Evolutionary conservation across 1,140 invertebrate genomes (phyloP).

Genomic region (Drosophila cardini): DNA sequence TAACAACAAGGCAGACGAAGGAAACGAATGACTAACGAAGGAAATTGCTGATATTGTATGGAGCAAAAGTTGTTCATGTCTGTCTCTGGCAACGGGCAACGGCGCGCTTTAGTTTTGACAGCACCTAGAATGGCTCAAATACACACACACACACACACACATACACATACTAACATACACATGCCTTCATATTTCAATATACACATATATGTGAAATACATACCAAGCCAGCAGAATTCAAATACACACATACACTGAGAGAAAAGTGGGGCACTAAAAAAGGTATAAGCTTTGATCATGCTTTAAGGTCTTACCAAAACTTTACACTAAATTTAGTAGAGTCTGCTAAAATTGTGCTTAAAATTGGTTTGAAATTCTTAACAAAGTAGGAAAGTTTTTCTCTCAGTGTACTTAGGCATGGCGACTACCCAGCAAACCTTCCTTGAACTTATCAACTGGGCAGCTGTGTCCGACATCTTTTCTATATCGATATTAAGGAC

Average conservation of each 20-base stretch:
- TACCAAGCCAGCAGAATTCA: conserved; percentile 36
- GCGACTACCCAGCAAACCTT: not conserved
- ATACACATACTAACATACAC: conserved; percentile 9
- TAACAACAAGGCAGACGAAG: conserved; percentile 76
- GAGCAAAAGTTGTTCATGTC: conserved; percentile 78
- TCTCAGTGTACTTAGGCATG: conserved; percentile 23
- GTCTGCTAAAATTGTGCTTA: no score
- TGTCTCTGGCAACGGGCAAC: conserved; percentile 70
- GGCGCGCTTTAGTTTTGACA: conserved; percentile 80
- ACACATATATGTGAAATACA: conserved; percentile 41
- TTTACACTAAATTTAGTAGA: no score
- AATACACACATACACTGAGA: conserved; percentile 32
- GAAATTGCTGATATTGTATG: conserved; percentile 83
- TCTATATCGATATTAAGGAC: conserved; percentile 46
- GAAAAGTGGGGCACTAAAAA: not conserved
- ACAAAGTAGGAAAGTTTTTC: no score
- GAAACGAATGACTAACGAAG: conserved; percentile 83
- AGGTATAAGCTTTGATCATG: no score
- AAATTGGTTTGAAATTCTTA: no score
- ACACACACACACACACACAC: conserved; percentile 5
- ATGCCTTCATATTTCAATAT: conserved; percentile 28
- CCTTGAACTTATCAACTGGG: not conserved
- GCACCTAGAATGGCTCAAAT: conserved; percentile 61
- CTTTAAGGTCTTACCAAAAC: no score
- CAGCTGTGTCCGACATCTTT: conserved; percentile 27